Percentiles rank a stretch among this genome's conserved stretches.
Conservation (phyloP, 2,888 invertebrate genomes). For the Nymphalis urticae region DNA sequence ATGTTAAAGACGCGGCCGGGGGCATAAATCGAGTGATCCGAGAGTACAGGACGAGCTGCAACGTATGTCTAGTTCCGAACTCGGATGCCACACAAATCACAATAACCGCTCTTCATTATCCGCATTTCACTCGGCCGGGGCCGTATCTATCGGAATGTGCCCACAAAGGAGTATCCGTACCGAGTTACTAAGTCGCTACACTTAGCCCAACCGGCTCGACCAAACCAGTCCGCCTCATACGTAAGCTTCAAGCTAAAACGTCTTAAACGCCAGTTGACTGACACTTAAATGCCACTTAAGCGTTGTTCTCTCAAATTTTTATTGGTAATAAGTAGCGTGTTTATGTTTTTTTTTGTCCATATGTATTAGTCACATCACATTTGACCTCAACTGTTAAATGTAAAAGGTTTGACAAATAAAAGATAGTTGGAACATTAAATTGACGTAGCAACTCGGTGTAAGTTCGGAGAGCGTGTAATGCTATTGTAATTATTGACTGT, state of each 20-base stretch:
- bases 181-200: conserved; percentile 72
- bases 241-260: conserved; percentile 53
- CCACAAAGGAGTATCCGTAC: conserved; percentile 73
- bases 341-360: conserved; percentile 60
- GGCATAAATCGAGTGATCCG: conserved; percentile 49
- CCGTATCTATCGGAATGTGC: conserved; percentile 78
- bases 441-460: conserved; percentile 19
- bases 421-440: conserved; percentile 31
- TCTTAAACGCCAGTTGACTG: conserved; percentile 75
- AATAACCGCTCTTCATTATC: conserved; percentile 78
- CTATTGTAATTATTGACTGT: neutral
- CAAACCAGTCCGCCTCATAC: conserved; percentile 58
- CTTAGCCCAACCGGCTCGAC: conserved; percentile 74
- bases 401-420: conserved; percentile 42
- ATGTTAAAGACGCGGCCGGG: conserved; percentile 49
- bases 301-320: conserved; percentile 75
- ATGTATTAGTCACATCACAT: conserved; percentile 47
- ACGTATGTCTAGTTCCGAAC: conserved; percentile 56
- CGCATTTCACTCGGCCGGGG: conserved; percentile 68
- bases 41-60: conserved; percentile 43
- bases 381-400: conserved; percentile 52
- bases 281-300: conserved; percentile 78
- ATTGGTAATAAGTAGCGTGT: conserved; percentile 73
- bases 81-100: conserved; percentile 74
- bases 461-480: conserved; percentile 13